phyloP scores from a whole-genome alignment of 2,113 vertebrate genomes.

The Ploceus nigricollis region DNA sequence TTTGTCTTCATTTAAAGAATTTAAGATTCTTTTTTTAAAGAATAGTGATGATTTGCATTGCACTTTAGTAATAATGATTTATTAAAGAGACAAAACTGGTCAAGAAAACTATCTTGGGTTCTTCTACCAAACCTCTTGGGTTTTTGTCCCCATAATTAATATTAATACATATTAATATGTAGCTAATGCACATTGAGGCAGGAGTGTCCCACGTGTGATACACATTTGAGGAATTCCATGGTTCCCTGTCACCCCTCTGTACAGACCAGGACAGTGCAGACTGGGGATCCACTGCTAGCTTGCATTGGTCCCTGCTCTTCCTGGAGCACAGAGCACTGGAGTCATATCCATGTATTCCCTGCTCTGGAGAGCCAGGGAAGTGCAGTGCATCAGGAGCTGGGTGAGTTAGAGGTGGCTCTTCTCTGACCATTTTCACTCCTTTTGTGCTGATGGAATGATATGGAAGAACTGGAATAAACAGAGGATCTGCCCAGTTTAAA shows the following conservation, averaged over 20 bases:
- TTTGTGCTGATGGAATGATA: neutral
- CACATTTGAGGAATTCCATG: fast-evolving
- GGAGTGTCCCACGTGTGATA: neutral
- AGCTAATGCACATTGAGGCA: neutral
- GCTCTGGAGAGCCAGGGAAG: fast-evolving
- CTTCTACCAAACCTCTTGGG: neutral
- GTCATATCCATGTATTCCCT: fast-evolving
- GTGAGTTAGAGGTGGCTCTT: neutral
- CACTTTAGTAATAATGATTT: neutral
- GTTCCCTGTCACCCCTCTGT: neutral
- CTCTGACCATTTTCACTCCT: neutral
- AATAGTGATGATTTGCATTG: neutral
- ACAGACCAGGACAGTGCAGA: neutral
- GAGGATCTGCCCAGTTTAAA: neutral
- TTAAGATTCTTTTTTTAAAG: neutral
- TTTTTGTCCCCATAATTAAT: neutral
- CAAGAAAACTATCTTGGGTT: neutral
- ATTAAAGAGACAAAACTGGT: neutral
- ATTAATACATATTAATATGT: fast-evolving
- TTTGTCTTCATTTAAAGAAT: neutral
- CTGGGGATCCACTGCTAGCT: fast-evolving
- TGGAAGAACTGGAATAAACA: neutral
- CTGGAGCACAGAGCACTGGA: neutral
- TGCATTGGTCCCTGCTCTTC: neutral
- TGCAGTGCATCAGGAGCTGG: neutral